phyloP scores from a whole-genome alignment of 2,797 vertebrate species.

The Tapera naevia region DNA sequence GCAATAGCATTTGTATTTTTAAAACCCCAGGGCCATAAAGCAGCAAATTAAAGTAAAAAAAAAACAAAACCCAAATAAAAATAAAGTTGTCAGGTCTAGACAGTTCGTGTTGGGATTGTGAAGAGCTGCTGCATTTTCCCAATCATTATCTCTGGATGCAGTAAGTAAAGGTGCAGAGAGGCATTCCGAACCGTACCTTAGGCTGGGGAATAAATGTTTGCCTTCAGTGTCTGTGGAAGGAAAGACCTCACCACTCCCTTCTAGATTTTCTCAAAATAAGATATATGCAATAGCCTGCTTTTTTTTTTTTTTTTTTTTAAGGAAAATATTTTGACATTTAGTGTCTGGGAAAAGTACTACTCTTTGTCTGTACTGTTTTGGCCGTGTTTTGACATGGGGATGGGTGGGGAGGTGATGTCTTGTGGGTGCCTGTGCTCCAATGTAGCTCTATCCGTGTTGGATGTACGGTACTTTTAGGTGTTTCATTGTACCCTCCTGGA shows the following conservation, averaged over 20 bases:
- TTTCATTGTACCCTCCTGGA: not conserved
- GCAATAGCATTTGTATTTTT: not conserved
- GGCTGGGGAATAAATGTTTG: not conserved
- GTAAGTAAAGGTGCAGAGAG: not conserved
- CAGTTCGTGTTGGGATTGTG: not conserved
- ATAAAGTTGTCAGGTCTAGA: not conserved
- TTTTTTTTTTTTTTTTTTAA: not conserved
- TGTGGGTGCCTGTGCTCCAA: not conserved
- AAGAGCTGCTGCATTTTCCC: not conserved
- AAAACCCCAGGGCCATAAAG: not conserved
- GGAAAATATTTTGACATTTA: not conserved
- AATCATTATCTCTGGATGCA: not conserved
- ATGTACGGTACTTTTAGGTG: not conserved
- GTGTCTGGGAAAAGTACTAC: not conserved
- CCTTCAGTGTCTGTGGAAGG: not conserved
- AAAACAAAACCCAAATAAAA: not conserved
- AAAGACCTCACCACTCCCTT: not conserved
- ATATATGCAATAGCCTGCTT: not conserved
- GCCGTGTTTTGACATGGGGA: not conserved
- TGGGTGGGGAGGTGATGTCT: not conserved
- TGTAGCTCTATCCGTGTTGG: not conserved
- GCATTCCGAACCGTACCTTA: not conserved
- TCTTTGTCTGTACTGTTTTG: constrained; percentile 7
- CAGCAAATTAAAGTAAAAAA: not conserved
- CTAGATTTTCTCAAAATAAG: not conserved